Evolutionary conservation across 2,113 vertebrate genomes (phyloP).

Genomic region (Zosterops lateralis): DNA sequence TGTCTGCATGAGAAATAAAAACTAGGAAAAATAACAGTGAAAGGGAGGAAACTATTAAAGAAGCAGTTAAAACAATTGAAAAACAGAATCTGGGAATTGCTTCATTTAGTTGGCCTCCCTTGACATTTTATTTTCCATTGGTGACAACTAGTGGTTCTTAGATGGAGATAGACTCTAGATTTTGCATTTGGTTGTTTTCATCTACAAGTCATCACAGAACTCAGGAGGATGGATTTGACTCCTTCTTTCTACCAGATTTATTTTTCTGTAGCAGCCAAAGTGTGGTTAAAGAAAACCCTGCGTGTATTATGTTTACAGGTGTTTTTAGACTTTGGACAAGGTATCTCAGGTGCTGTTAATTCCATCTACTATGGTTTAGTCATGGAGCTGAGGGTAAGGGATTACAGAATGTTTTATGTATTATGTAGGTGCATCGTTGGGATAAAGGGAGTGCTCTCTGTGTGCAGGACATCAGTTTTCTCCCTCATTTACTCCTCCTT

Average conservation of each 20-base stretch:
- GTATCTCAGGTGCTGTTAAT: not conserved
- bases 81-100: not conserved
- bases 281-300: not conserved
- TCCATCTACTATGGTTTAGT: not conserved
- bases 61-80: not conserved
- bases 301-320: not conserved
- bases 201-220: not conserved
- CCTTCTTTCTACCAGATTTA: not conserved
- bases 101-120: not conserved
- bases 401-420: not conserved
- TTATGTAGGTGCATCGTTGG: not conserved
- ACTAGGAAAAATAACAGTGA: not conserved
- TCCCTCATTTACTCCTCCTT: not conserved
- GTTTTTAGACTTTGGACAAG: not conserved
- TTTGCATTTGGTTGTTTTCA: not conserved
- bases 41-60: not conserved
- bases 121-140: not conserved
- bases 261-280: not conserved
- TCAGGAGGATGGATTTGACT: not conserved
- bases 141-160: not conserved
- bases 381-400: not conserved
- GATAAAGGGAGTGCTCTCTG: not conserved
- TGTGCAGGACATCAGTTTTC: not conserved
- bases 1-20: not conserved
- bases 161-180: not conserved